Evolutionary conservation across 92 coral and sea anemone species (phyloP).

Genomic region (Epizoanthus ramosus): DNA sequence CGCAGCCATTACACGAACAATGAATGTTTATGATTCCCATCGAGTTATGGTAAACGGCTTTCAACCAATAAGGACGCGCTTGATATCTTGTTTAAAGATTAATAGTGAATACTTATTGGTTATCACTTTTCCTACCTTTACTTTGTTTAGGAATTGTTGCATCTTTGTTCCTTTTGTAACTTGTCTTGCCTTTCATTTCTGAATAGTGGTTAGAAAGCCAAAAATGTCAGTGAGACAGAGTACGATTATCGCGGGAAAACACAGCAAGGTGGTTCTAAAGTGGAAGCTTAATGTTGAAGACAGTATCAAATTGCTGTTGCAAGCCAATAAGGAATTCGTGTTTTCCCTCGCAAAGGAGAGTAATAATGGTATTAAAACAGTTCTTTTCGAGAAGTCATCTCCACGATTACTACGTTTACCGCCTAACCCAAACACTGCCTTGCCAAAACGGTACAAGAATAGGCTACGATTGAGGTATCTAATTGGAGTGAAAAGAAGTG

Average conservation of each 20-base stretch:
- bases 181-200: not conserved
- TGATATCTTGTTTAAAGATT: no score
- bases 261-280: not conserved
- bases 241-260: not conserved
- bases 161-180: not conserved
- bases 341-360: conserved; percentile 10
- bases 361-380: not conserved
- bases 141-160: not conserved
- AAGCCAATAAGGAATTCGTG: conserved; percentile 2
- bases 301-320: not conserved
- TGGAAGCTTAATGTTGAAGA: conserved; percentile 7
- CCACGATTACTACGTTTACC: conserved; percentile 4
- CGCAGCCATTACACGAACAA: no score
- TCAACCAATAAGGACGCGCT: no score
- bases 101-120: no score
- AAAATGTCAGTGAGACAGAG: conserved; percentile 1
- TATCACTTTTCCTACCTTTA: not conserved
- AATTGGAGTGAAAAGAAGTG: not conserved
- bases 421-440: not conserved
- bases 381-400: conserved; percentile 1
- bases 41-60: no score
- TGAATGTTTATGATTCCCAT: no score
- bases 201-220: conserved; percentile 14
- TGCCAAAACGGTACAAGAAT: not conserved
- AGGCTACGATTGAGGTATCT: conserved; percentile 15